Percentiles rank a stretch among this genome's conserved stretches.
phyloP scores from a whole-genome alignment of 2,113 vertebrate genomes.

The Paradoxurus hermaphroditus region DNA sequence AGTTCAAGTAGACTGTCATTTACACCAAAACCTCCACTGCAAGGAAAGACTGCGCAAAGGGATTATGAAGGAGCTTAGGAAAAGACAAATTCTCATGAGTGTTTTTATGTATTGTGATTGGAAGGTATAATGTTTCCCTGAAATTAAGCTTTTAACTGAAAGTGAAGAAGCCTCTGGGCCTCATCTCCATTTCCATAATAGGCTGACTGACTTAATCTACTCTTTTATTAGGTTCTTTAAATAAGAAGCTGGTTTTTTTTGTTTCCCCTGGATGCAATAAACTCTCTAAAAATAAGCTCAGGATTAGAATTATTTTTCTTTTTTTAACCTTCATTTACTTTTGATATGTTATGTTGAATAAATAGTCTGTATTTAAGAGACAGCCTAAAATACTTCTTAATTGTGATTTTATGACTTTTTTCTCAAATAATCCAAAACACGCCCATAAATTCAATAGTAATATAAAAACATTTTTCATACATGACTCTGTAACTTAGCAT shows the following conservation, averaged over 20 bases:
- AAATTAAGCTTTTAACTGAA: slow-evolving; percentile 68
- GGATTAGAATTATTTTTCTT: slow-evolving; percentile 3
- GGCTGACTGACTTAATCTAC: slow-evolving; percentile 57
- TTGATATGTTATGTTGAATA: not conserved
- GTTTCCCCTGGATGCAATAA: slow-evolving; percentile 46
- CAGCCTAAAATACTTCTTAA: not conserved
- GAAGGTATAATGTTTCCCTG: slow-evolving; percentile 35
- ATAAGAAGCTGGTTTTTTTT: slow-evolving; percentile 63
- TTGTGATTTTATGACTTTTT: not conserved
- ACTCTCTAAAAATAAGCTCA: slow-evolving; percentile 53
- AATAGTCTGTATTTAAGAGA: not conserved
- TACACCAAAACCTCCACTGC: not conserved
- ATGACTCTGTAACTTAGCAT: not conserved
- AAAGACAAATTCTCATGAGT: not conserved
- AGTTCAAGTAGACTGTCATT: not conserved
- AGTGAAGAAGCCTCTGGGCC: slow-evolving; percentile 38
- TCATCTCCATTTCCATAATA: slow-evolving; percentile 66
- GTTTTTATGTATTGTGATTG: slow-evolving; percentile 39
- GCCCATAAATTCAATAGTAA: not conserved
- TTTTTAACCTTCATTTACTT: not conserved
- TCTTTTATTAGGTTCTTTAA: slow-evolving; percentile 64
- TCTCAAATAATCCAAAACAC: slow-evolving; percentile 2
- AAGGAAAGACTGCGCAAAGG: not conserved
- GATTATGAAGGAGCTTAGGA: not conserved
- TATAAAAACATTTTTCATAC: not conserved